Conservation (phyloP, 1,140 invertebrate species). For the Listronotus oregonensis region DNA sequence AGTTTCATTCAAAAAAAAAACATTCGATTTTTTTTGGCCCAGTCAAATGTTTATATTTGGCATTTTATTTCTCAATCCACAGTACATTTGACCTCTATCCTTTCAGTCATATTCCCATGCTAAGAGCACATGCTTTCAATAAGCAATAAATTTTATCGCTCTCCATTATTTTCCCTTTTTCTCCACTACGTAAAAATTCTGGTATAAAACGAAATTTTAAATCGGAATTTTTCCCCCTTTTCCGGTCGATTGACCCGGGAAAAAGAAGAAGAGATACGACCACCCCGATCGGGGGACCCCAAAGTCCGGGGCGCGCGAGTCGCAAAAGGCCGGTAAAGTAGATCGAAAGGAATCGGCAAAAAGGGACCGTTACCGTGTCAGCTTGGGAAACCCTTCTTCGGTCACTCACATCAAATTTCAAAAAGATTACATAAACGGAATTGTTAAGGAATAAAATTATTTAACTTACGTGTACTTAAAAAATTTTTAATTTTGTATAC, state of each 20-base stretch:
- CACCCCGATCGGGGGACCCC: no score
- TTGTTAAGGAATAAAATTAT: background rate
- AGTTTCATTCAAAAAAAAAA: no score
- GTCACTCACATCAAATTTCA: background rate
- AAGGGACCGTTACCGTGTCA: conserved; percentile 17
- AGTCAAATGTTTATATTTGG: no score
- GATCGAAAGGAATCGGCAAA: conserved; percentile 13
- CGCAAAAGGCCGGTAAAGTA: conserved; percentile 15
- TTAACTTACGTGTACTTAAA: no score
- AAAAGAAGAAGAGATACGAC: conserved; percentile 17
- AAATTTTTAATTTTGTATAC: no score
- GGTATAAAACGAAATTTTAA: background rate
- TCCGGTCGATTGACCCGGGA: conserved; percentile 20
- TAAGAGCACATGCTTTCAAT: conserved; percentile 1
- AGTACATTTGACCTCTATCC: background rate
- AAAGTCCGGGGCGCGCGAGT: background rate
- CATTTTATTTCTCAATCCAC: no score
- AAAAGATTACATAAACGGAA: conserved; percentile 1
- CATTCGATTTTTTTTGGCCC: no score
- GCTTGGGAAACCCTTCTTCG: conserved; percentile 2
- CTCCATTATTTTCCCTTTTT: conserved; percentile 1
- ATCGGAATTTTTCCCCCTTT: conserved; percentile 2
- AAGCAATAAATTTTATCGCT: conserved; percentile 11
- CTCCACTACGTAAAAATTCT: background rate
- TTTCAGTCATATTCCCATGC: conserved; percentile 8